Conservation (phyloP, 2,113 vertebrate species). For the Bujurquina vittata region DNA sequence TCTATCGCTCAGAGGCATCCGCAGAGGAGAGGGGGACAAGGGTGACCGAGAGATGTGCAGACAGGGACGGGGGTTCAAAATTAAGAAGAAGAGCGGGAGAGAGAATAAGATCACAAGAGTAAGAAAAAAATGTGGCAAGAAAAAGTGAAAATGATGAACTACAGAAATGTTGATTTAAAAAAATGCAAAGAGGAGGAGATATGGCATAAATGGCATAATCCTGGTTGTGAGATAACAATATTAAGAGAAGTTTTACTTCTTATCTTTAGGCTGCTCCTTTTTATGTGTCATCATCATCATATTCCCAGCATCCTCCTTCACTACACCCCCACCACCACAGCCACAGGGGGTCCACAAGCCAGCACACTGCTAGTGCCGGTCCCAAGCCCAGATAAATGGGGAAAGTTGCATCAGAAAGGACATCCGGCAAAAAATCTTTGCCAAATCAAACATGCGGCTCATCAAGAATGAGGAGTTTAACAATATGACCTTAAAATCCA, state of each 20-base stretch:
- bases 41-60: neutral
- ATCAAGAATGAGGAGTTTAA: too few relatives aligned
- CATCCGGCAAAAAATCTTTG: neutral
- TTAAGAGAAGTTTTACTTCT: neutral
- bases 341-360: too few relatives aligned
- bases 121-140: neutral
- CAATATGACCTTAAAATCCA: neutral
- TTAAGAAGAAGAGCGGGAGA: neutral
- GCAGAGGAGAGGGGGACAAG: neutral
- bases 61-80: neutral
- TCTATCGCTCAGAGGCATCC: conserved; percentile 35
- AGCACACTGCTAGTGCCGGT: too few relatives aligned
- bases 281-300: too few relatives aligned
- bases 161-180: neutral
- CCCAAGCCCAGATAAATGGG: neutral
- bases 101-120: neutral
- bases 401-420: neutral
- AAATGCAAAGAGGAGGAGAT: neutral
- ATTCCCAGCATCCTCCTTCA: neutral
- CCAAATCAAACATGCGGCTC: neutral
- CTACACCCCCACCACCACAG: neutral
- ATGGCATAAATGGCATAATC: neutral
- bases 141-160: neutral
- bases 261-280: neutral
- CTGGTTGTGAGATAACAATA: neutral